Percentiles rank a stretch among this genome's conserved stretches.
phyloP scores from a whole-genome alignment of 1,140 invertebrate genomes.

The Mizuhopecten yessoensis region DNA sequence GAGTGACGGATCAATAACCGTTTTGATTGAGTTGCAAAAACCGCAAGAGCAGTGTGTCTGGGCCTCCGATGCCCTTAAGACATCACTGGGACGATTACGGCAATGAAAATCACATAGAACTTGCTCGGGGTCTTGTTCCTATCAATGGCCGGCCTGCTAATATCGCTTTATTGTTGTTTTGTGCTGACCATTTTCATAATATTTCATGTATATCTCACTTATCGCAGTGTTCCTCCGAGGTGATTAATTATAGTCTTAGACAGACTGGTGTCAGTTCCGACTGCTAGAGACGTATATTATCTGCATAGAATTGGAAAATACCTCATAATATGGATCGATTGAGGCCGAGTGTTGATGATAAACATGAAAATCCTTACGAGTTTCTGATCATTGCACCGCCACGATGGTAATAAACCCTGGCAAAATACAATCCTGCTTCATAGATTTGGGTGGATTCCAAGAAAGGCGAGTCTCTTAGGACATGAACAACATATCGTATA shows the following conservation, averaged over 20 bases:
- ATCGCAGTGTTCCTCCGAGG: neutral
- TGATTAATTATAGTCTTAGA: slow-evolving; percentile 29
- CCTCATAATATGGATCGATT: slow-evolving; percentile 33
- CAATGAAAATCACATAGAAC: slow-evolving; percentile 34
- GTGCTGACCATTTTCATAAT: slow-evolving; percentile 38
- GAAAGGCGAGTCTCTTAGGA: neutral
- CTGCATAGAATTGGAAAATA: slow-evolving; percentile 39
- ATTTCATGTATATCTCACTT: slow-evolving; percentile 39
- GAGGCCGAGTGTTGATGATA: neutral
- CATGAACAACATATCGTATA: neutral
- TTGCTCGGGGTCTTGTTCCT: slow-evolving; percentile 31
- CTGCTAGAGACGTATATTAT: neutral
- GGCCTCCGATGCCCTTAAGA: neutral
- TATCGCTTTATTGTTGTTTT: slow-evolving; percentile 34
- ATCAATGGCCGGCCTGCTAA: slow-evolving; percentile 4
- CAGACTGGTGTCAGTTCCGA: slow-evolving; percentile 29
- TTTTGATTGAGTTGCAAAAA: slow-evolving; percentile 39
- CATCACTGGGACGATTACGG: neutral
- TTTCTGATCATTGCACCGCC: slow-evolving; percentile 31
- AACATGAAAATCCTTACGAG: slow-evolving; percentile 38
- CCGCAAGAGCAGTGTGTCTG: neutral
- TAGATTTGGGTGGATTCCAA: slow-evolving; percentile 16
- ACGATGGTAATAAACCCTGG: neutral
- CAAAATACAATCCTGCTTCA: slow-evolving; percentile 20
- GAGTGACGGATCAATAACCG: slow-evolving; percentile 23